A percentile compares a stretch with the other conserved stretches of the same genome.
Evolutionary conservation across 2,113 vertebrate species (phyloP).

Genomic region (Nycticorax nycticorax): DNA sequence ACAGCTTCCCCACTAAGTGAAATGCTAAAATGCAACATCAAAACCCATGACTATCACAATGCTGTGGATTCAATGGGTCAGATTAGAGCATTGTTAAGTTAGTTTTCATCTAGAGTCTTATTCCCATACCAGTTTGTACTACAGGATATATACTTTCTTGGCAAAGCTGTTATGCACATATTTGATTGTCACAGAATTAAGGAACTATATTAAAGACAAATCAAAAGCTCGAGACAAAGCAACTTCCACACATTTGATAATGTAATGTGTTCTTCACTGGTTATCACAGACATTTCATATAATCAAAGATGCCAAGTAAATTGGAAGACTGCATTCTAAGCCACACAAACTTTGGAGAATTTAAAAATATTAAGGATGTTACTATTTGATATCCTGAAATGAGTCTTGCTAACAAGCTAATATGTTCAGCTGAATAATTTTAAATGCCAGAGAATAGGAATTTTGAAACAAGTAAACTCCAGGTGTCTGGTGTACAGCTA

Average conservation of each 20-base stretch:
- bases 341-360: not conserved
- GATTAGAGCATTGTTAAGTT: not conserved
- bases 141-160: not conserved
- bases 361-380: not conserved
- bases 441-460: not conserved
- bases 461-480: not conserved
- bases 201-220: not conserved
- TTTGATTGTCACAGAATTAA: not conserved
- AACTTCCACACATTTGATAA: not conserved
- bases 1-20: not conserved
- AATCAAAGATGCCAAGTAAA: not conserved
- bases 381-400: not conserved
- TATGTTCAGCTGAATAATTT: not conserved
- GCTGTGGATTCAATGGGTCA: not conserved
- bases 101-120: not conserved
- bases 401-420: not conserved
- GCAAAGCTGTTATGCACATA: not conserved
- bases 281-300: not conserved
- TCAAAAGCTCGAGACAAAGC: not conserved
- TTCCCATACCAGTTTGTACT: not conserved
- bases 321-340: not conserved
- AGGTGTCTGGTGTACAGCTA: not conserved
- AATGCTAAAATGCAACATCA: not conserved
- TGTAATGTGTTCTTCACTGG: not conserved
- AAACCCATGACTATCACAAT: not conserved